Base-by-base conservation (phyloP, 2,888 invertebrate species). In the Drosophila buzzatii region DNA sequence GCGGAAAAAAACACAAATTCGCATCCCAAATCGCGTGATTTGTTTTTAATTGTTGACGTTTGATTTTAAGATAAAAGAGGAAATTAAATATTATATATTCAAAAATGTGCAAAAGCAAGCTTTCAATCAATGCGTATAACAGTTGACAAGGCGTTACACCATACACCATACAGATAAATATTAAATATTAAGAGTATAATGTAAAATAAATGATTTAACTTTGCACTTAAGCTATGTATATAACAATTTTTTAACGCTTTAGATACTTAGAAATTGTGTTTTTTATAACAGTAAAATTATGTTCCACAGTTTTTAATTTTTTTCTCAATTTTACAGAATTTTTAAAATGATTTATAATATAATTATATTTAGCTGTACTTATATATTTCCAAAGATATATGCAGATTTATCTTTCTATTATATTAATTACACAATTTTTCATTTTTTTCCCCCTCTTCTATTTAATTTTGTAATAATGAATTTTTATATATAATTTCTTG, bases 401-500 rank as follows among this genome's bases (percentile, higher is more conserved):
- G 5, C 31, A 12, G 23, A 23, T 4, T 23, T 23, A 12, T 18
- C 18, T n/a, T 18, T 18, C 18, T 39, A 16, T 9, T n/a, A 9
- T 49, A 9, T 49, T n/a, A 1, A 37, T 5, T 16, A 7, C 3
- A 33, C 6, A 27, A 6, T 4, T 27, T 27, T 9, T 6, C 16
- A 2, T 31, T 31, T 49, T 27, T 12, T 20, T 52, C 8, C 12
- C 14, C 3, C 20, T 23, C 9, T 39, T 62, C 3, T 44, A 8
- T 45, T 37, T 0, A 16, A 55, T 44, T 35, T 7, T 2, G 3
- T 16, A 56, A 10, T 70, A 58, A 67, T 57, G 3, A 7, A 47
- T 41, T 0, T 16, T 9, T 6, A 6, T 4, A 3, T 72, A 62
- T 66, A 52, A 79, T 70, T 79, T 65, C 93, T 97, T 97, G 82